Base-by-base conservation (phyloP, 2,113 vertebrate species). In the Balaeniceps rex region DNA sequence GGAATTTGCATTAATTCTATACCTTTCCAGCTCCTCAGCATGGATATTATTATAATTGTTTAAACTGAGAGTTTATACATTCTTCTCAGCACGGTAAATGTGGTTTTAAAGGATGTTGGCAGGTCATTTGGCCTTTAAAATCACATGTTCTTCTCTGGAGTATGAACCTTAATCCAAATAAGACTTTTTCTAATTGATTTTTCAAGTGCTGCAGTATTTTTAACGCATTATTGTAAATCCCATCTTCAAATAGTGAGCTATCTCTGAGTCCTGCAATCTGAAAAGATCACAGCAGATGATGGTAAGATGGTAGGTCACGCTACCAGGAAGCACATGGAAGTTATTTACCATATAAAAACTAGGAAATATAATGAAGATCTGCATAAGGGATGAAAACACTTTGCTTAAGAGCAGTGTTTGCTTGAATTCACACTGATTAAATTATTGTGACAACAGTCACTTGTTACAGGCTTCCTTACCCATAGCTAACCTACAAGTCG, bases 171-270 rank as follows among this genome's bases (percentile, higher is more conserved):
- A 96, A 91, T 86, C 61, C 60, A 90, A 91, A 81, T 63, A 91
- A 90, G 94, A 77, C 34, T 75, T 80, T 70, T 83, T 88, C 71
- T n/a, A 57, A 94, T 71, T 82, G 74, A 91, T 91, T 95, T 95
- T 96, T 97, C 90, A 93, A 96, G 78, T 85, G 42, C 57, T 84
- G 33, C 63, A 34, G 64, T 90, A 74, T 74, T 96, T 97, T 94
- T 95, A 88, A 95, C 90, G 68, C 33, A 49, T 84, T 94, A 63
- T 57, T 77, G 42, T 74, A 95, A 97, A 91, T 90, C 72, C 19
- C 42, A 72, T 93, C 54, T 90, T 93, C 81, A 94, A 90, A 91
- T 18, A 93, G 60, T 42, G 61, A 90, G 57, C 44, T 69, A 46
- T 44, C 33, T 42, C 68, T 14, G 9, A 87, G 79, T 75, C 68